Evolutionary conservation across 92 coral and sea anemone genomes (phyloP).

Genomic region (Hydrozoanthus gracilis): DNA sequence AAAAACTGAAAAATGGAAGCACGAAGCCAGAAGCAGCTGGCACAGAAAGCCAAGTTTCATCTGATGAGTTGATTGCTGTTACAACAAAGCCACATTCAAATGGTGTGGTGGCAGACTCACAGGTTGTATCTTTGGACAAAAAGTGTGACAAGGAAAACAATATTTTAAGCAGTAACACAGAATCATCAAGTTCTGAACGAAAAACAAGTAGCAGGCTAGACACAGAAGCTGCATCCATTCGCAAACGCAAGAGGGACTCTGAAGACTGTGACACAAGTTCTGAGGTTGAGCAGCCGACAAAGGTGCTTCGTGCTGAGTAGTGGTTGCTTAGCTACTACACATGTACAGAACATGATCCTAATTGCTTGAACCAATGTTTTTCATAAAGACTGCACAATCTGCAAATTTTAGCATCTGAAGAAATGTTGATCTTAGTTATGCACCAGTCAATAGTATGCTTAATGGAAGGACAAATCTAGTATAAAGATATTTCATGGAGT

Average conservation of each 20-base stretch:
- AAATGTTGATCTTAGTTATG: too few relatives aligned
- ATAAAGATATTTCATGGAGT: too few relatives aligned
- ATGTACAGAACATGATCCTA: too few relatives aligned
- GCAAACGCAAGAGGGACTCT: slow-evolving; percentile 19
- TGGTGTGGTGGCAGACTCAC: not conserved
- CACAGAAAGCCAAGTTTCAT: not conserved
- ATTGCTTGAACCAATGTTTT: too few relatives aligned
- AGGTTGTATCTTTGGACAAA: not conserved
- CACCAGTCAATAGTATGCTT: too few relatives aligned
- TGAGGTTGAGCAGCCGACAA: slow-evolving; percentile 31
- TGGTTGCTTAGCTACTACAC: too few relatives aligned
- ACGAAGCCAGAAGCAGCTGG: not conserved
- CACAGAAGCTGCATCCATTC: not conserved
- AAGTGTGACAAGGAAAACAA: not conserved
- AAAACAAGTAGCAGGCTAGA: not conserved
- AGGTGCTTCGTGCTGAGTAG: slow-evolving; percentile 25
- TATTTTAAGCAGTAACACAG: not conserved
- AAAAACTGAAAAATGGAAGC: not conserved
- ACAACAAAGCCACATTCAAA: not conserved
- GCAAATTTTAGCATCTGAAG: too few relatives aligned
- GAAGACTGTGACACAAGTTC: not conserved
- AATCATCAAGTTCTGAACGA: not conserved
- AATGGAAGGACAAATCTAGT: too few relatives aligned
- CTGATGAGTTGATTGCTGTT: not conserved
- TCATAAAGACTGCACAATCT: too few relatives aligned